Evolutionary conservation across 2,888 invertebrate genomes (phyloP).

Genomic region (Cybosia mesomella): DNA sequence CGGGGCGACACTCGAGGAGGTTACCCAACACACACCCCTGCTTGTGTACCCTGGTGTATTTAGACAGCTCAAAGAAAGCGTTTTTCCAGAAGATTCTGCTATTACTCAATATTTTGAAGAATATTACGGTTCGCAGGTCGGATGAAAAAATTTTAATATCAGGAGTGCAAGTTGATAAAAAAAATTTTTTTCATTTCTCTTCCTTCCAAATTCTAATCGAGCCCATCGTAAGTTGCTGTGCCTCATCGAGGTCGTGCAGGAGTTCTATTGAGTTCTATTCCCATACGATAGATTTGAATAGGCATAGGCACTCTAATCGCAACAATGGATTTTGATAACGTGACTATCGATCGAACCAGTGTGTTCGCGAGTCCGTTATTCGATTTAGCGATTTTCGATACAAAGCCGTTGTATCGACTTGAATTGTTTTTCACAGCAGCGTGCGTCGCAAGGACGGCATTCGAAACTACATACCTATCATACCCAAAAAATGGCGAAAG

Average conservation of each 20-base stretch:
- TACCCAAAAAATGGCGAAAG: too few species aligned
- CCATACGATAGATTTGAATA: slow-evolving; percentile 6
- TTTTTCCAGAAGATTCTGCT: slow-evolving; percentile 6
- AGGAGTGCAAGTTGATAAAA: background rate
- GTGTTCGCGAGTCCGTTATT: too few species aligned
- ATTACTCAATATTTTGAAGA: slow-evolving; percentile 7
- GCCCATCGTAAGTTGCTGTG: too few species aligned
- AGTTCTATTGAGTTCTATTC: background rate
- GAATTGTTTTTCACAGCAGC: too few species aligned
- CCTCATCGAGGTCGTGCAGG: slow-evolving; percentile 1
- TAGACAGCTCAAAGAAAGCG: background rate
- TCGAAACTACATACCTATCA: too few species aligned
- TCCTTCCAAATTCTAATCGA: too few species aligned
- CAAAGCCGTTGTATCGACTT: too few species aligned
- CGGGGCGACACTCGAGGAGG: too few species aligned
- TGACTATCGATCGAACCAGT: slow-evolving; percentile 2
- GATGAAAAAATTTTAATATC: slow-evolving; percentile 8
- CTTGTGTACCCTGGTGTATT: slow-evolving; percentile 4
- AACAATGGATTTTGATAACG: slow-evolving; percentile 5
- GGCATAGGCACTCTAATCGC: slow-evolving; percentile 6
- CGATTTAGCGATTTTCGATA: too few species aligned
- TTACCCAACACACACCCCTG: too few species aligned
- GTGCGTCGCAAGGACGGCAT: too few species aligned
- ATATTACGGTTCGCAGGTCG: background rate
- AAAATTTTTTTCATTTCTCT: too few species aligned